Percentiles rank a stretch among this genome's conserved stretches.
These are phyloP conservation scores for Apogon hyalosoma DNA, from an alignment of 2,797 vertebrate species.

Conservation along the genomic window DNA sequence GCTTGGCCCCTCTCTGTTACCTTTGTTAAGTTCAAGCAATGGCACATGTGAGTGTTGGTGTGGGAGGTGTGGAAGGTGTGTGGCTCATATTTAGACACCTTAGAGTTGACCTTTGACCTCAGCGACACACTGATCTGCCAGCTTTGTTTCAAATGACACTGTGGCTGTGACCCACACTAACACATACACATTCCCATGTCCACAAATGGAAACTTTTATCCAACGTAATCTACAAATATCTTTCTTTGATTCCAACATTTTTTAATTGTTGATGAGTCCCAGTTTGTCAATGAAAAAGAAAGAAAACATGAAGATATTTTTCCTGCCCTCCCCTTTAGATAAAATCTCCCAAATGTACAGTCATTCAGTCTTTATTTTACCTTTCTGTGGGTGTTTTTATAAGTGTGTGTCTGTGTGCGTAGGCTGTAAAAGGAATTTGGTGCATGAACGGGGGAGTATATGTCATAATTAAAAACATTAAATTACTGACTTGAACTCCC, in stretches of 20 bases:
- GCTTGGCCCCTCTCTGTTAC: conserved; percentile 6
- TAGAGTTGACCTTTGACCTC: conserved; percentile 47
- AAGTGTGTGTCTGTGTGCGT: conserved; percentile 9
- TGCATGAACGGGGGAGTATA: conserved; percentile 49
- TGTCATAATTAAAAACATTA: conserved; percentile 53
- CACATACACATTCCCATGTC: background rate
- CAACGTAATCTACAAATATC: background rate
- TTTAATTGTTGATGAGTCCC: background rate
- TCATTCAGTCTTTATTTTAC: conserved; percentile 36
- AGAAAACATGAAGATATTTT: conserved; percentile 9
- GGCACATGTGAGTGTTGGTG: conserved; percentile 16
- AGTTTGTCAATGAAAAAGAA: conserved; percentile 26
- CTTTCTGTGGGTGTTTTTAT: conserved; percentile 21
- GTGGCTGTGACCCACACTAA: conserved; percentile 9
- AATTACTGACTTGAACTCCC: conserved; percentile 36
- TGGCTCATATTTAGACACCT: conserved; percentile 49
- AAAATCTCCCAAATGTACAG: conserved; percentile 29
- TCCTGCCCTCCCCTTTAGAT: conserved; percentile 13
- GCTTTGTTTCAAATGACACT: conserved; percentile 31
- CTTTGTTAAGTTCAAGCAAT: conserved; percentile 24
- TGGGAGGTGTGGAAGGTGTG: conserved; percentile 11
- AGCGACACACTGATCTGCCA: conserved; percentile 41
- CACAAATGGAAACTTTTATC: conserved; percentile 18
- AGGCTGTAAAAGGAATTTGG: conserved; percentile 40
- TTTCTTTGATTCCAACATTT: background rate